Evolutionary conservation across 1,140 invertebrate genomes (phyloP).

Genomic region (Oppia nitens): DNA sequence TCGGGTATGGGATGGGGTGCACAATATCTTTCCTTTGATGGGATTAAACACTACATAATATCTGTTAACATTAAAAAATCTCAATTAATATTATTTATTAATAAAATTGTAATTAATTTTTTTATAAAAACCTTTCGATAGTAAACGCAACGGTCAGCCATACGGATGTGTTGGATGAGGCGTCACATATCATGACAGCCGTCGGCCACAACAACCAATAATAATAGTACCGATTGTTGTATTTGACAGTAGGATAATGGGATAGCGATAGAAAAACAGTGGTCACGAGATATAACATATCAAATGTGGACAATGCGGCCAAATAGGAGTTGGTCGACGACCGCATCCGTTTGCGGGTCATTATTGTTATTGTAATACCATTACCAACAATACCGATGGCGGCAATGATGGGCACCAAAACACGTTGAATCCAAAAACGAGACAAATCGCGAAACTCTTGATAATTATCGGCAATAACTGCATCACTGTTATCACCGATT

Average conservation of each 20-base stretch:
- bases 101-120: too few relatives aligned
- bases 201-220: conserved; percentile 38
- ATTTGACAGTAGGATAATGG: conserved; percentile 38
- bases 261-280: conserved; percentile 44
- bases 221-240: conserved; percentile 29
- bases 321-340: conserved; percentile 55
- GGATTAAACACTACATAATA: conserved; percentile 60
- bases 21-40: conserved; percentile 48
- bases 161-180: conserved; percentile 48
- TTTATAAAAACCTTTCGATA: conserved; percentile 37
- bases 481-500: too few relatives aligned
- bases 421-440: conserved; percentile 43
- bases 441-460: neutral
- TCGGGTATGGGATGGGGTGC: conserved; percentile 38
- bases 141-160: conserved; percentile 62
- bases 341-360: conserved; percentile 51
- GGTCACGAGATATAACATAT: conserved; percentile 48
- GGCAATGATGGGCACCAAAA: conserved; percentile 47
- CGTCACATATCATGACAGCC: conserved; percentile 42
- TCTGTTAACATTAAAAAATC: conserved; percentile 27
- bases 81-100: too few relatives aligned
- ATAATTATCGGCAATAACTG: neutral
- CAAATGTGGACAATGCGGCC: conserved; percentile 50
- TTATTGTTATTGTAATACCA: conserved; percentile 48
- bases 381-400: conserved; percentile 51